Evolutionary conservation across 2,888 invertebrate genomes (phyloP), one percentile per base, ranked within the genome.

Genomic region (Platycheirus albimanus): DNA sequence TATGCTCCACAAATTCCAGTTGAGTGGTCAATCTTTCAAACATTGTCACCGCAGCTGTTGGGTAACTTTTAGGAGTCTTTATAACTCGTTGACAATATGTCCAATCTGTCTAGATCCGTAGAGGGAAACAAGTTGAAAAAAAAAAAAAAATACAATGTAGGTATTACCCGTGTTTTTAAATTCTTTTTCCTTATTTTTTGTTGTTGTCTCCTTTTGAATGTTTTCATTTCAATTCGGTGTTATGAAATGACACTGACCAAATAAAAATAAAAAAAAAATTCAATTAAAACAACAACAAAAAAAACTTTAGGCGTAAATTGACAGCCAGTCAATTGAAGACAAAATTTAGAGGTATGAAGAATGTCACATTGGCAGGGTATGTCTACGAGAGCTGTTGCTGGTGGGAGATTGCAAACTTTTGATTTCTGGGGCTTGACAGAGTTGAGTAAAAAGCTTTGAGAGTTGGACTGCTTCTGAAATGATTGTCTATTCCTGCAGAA

Each of bases 11-110:
- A 72, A 83, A 83, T 77, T 83, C 72, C 72, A 83, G 66, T 83
- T 77, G 71, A 83, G 77, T 83, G 81, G 81, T 77, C 81, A 83
- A 83, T 83, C 81, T 77, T 69, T 77, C 81, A 83, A 77, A 72
- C 77, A 77, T 77, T 77, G 81, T 67, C 77, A 83, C 77, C 54
- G 66, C 66, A 83, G 72, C 77, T 77, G 77, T 83, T 77, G 77
- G 54, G 76, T 51, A 72, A 77, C 54, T 83, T 43, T 67, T 67
- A 72, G 67, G 72, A 72, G 58, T 72, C 77, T 71, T 71, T 71
- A 66, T 54, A 76, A 13, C 51, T 28, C 71, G 66, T 67, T 81
- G 81, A 72, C 77, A 72, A 83, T 83, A 77, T 83, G 81, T 81
- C 80, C 76, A 71, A 81, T 70, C 76, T 76, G 80, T 76, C 80